Conservation (phyloP, 2,797 vertebrate species). For the Loris lydekkerianus region DNA sequence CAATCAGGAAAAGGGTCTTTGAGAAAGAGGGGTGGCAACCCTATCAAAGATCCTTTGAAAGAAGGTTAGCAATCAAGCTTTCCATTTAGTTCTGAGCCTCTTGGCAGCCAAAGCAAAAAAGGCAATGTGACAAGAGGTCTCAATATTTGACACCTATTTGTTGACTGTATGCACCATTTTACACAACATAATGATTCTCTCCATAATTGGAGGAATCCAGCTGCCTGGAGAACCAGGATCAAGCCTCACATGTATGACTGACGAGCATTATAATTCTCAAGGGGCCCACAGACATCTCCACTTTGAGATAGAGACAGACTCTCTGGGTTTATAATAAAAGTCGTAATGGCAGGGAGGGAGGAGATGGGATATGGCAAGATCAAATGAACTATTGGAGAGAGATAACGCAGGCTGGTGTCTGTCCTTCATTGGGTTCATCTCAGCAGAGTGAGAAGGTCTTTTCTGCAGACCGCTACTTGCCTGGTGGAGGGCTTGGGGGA, state of each 20-base stretch:
- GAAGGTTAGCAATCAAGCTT: not conserved
- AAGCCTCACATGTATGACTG: not conserved
- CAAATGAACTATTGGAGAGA: not conserved
- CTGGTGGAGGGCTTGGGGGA: not conserved
- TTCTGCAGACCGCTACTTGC: not conserved
- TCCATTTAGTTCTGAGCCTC: conserved; percentile 36
- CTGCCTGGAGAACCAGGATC: not conserved
- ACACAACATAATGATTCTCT: not conserved
- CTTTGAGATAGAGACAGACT: not conserved
- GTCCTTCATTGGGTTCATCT: not conserved
- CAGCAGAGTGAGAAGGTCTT: not conserved
- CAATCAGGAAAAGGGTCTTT: not conserved
- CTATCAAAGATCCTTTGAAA: not conserved
- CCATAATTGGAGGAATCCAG: conserved; percentile 14
- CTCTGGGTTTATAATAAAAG: not conserved
- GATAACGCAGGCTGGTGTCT: not conserved
- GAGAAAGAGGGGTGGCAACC: not conserved
- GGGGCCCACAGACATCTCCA: not conserved
- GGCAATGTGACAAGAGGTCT: not conserved
- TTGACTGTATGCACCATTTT: not conserved
- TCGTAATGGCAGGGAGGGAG: not conserved
- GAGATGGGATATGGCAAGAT: not conserved
- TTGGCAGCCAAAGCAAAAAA: conserved; percentile 42
- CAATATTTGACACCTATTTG: not conserved
- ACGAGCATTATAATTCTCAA: not conserved